Base-by-base conservation (phyloP, 2,797 vertebrate species). In the Triplophysa yarkandensis region DNA sequence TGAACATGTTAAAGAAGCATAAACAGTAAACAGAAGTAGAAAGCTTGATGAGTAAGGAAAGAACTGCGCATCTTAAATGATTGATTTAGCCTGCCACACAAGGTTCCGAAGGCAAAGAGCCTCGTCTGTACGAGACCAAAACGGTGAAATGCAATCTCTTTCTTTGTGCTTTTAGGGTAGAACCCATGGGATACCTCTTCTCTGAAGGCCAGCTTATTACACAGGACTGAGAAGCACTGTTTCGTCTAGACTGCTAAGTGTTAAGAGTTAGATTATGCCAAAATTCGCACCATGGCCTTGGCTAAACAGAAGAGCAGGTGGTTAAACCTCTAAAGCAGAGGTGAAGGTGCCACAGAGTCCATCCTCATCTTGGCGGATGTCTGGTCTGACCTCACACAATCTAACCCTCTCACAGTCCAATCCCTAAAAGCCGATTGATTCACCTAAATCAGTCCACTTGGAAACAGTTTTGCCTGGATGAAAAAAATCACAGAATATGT, bases 131-230 rank as follows among this genome's bases (percentile, higher is more conserved):
- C 10, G 1, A 50, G 28, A 39, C 21, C 57, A 52, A 32, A 6
- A 19, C 61, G 28, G 28, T 48, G 21, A 44, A 34, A 61, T 50
- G 19, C 50, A 34, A 25, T 44, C 25, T 11, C 10, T 44, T 27
- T 52, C 68, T 52, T 32, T 58, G 19, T 52, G 54, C 41, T 46
- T 41, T 66, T 34, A 62, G 55, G n/a, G 36, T 60, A 65, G 65
- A 41, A 57, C 64, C 68, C 58, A 64, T 46, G 55, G 73, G 73
- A 74, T 16, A 19, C 58, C 64, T 76, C 54, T 21, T 54, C 52
- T 65, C 10, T 58, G 32, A 79, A 78, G 77, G 73, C 74, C 78
- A 75, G 63, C 63, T 64, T 64, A 66, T 72, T 75, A 76, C 58
- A 69, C 25, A 74, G 82, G 54, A 52, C 41, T 72, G 76, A 61